phyloP scores from a whole-genome alignment of 2,888 invertebrate genomes.

The Acanthosepion lycidas region DNA sequence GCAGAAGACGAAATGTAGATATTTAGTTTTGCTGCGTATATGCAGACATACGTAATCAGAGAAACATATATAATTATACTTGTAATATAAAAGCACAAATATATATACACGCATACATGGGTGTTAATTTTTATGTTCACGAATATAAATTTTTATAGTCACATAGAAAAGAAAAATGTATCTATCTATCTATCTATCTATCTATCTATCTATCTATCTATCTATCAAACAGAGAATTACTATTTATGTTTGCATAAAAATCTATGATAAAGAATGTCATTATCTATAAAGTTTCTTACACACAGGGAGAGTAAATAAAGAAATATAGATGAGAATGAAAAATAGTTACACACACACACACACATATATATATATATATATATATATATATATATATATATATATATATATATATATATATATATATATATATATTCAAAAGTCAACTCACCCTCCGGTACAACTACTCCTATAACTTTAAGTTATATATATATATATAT shows the following conservation, averaged over 20 bases:
- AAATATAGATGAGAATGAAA: no score
- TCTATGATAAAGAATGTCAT: no score
- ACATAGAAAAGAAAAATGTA: neutral
- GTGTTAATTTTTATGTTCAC: no score
- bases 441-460: neutral
- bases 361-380: neutral
- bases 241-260: no score
- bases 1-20: neutral
- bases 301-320: no score
- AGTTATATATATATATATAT: no score
- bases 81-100: neutral
- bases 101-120: no score
- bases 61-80: neutral
- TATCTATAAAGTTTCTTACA: no score
- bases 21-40: neutral
- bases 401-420: slow-evolving; percentile 13
- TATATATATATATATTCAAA: neutral
- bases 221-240: no score
- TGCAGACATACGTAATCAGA: neutral
- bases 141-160: no score
- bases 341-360: no score
- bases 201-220: neutral
- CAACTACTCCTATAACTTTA: no score
- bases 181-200: neutral
- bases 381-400: neutral